Evolutionary conservation across 2,113 vertebrate species (phyloP), one percentile per base, ranked within the genome.

Genomic region (Lanius ludovicianus): DNA sequence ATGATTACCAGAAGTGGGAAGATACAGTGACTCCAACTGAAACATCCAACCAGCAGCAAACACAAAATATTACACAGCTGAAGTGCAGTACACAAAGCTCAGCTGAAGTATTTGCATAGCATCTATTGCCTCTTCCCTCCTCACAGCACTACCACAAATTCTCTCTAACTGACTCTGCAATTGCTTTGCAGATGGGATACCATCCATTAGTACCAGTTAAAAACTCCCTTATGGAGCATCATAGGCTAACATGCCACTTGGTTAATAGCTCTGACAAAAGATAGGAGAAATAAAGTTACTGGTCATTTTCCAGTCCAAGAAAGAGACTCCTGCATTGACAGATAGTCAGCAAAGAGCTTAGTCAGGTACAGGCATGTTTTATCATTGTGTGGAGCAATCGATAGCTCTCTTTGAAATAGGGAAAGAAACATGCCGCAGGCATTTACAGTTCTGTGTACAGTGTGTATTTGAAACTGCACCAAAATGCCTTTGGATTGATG

Each of bases 401-500:
- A 86, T 33, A 78, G 50, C 1, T 2, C 46, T 57, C 83, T 88
- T 74, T 67, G 85, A 93, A 90, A 74, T 0, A 15, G 44, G 79
- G 52, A 33, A 77, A 67, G 88, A 67, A 74, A 52, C 39, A 70
- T 1, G 33, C 90, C 2, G 0, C 68, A 71, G 93, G 93, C 94
- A 89, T 81, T 92, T 88, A 74, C 80, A 70, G 52, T 87, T 87
- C 75, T 63, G 78, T 24, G 46, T 65, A 55, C 50, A 52, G 84
- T 8, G 5, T 59, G 30, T 25, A 10, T 63, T 70, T 77, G 91
- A 95, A 96, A 80, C 83, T 68, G 1, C 93, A 84, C 84, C 88
- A 59, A 90, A 87, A 89, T 68, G 88, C 44, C 68, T 89, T 90
- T 94, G 95, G 92, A 95, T 41, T 39, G 68, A 87, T 94, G 95